Base-by-base conservation (phyloP, 2,113 vertebrate species). In the Thymallus thymallus region DNA sequence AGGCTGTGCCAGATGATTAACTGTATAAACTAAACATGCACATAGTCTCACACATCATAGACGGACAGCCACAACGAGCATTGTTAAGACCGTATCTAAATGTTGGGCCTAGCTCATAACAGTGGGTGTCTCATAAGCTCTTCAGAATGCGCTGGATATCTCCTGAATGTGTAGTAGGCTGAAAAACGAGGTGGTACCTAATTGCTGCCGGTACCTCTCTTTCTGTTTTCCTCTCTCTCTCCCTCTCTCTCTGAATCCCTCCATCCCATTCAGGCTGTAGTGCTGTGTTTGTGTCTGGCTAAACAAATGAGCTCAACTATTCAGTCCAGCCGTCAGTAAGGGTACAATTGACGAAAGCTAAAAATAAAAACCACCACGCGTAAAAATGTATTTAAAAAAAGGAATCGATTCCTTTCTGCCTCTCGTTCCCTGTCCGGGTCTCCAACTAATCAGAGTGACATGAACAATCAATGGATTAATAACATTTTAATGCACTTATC, bases 361-460 rank as follows among this genome's bases (percentile, higher is more conserved):
- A 41, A 58, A 72, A 71, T 70, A 58, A 61, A 61, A 32, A 61
- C 56, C 48, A 56, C 35, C 4, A 55, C 7, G 2, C 14, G 61
- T 72, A 65, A 75, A 74, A 51, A 73, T 32, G 26, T 30, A 30
- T 32, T 35, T 32, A 82, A 80, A 66, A 75, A 78, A 6, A 55
- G 51, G 14, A 55, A 55, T 55, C 51, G 18, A 55, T 55, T 29
- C 26, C 22, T 63, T 1, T 63, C 61, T 26, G 6, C 13, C 4
- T 63, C 61, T 26, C 13, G 13, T 12, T 12, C 61, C 22, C 24
- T 26, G 3, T 12, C 35, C 9, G 3, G 10, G 10, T 63, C 62
- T 30, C 10, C 10, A 41, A 9, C 35, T 41, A 41, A 41, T 41
- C 35, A 41, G 29, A 66, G 64, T 51, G 18, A 55, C 74, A 64